Conservation (phyloP, 2,113 vertebrate genomes). For the Anolis carolinensis region DNA sequence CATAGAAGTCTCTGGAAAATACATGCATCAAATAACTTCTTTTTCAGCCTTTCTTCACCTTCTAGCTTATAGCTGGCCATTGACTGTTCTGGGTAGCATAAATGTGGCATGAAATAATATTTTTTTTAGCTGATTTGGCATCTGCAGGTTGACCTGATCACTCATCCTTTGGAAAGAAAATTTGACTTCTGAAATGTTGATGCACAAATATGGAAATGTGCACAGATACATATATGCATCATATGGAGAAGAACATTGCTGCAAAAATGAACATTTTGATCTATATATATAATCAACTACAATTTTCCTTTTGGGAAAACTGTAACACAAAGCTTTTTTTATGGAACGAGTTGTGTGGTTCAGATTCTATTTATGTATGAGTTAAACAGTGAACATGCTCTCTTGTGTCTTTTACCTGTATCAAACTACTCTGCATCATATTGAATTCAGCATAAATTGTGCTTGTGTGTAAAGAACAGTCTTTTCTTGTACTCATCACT, state of each 20-base stretch:
- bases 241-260: not conserved
- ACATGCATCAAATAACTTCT: not conserved
- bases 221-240: not conserved
- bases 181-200: not conserved
- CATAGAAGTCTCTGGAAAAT: not conserved
- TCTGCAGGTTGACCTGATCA: not conserved
- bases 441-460: not conserved
- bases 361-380: not conserved
- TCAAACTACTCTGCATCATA: not conserved
- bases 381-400: not conserved
- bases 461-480: not conserved
- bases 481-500: not conserved
- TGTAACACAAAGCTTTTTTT: not conserved
- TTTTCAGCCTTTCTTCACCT: not conserved
- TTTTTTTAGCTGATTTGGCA: not conserved
- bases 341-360: not conserved
- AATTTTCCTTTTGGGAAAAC: not conserved
- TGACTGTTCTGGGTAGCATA: not conserved
- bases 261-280: not conserved
- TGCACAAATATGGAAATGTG: not conserved
- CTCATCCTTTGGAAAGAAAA: not conserved
- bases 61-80: not conserved
- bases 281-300: not conserved
- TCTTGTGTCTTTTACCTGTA: not conserved
- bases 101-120: not conserved